A percentile compares a stretch with the other conserved stretches of the same genome.
Evolutionary conservation across 1,140 invertebrate species (phyloP).

Genomic region (Drosophila pandora): DNA sequence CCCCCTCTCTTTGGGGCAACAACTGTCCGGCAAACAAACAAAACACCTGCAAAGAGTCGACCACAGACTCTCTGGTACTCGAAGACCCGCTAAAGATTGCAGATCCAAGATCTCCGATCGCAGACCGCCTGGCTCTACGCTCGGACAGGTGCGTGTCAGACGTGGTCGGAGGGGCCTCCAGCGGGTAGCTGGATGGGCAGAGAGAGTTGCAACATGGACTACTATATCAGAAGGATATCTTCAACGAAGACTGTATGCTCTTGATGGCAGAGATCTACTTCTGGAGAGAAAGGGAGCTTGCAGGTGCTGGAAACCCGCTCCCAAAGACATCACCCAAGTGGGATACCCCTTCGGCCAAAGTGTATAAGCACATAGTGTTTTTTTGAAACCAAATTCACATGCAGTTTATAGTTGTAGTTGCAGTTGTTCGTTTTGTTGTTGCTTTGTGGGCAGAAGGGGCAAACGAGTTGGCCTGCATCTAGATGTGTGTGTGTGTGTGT

Average conservation of each 20-base stretch:
- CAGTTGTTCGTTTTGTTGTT: constrained; percentile 35
- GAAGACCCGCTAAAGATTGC: constrained; percentile 36
- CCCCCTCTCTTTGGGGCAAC: constrained; percentile 16
- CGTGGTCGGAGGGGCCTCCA: constrained; percentile 10
- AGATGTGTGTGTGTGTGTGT: constrained; percentile 19
- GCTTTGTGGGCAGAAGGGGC: constrained; percentile 38
- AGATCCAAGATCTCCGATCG: constrained; percentile 16
- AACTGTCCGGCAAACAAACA: constrained; percentile 61
- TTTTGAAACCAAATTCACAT: constrained; percentile 54
- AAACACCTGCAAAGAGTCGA: constrained; percentile 65
- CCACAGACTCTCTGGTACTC: not conserved
- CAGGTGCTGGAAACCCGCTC: not conserved
- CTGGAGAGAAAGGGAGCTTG: not conserved
- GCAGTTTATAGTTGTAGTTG: constrained; percentile 45
- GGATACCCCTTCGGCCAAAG: constrained; percentile 27
- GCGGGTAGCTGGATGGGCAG: not conserved
- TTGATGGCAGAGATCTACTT: not conserved
- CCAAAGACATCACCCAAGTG: not conserved
- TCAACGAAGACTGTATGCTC: constrained; percentile 14
- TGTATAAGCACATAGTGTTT: constrained; percentile 40
- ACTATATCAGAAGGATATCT: not conserved
- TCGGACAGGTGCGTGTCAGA: constrained; percentile 68
- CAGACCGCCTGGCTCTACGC: constrained; percentile 75
- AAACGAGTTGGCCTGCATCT: constrained; percentile 51
- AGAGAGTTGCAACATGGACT: constrained; percentile 27